phyloP scores from a whole-genome alignment of 2,113 vertebrate species.

The Atractosteus spatula region DNA sequence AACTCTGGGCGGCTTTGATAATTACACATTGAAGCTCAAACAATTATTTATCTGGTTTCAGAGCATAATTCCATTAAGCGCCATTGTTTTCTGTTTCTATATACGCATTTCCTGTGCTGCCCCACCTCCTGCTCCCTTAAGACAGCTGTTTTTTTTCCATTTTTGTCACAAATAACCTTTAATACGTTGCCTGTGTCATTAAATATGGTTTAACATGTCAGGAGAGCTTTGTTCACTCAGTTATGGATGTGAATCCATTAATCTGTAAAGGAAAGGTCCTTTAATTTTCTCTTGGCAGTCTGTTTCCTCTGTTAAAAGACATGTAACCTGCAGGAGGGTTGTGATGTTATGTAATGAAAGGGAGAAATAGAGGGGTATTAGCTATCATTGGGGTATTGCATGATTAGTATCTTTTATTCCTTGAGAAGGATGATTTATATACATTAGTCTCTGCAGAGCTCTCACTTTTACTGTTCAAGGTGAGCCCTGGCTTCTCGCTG shows the following conservation, averaged over 20 bases:
- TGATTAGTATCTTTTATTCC: too few species aligned
- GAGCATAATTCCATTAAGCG: constrained; percentile 4
- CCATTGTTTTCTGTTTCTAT: constrained; percentile 25
- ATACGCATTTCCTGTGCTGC: constrained; percentile 11
- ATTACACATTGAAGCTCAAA: neutral
- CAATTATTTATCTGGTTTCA: constrained; percentile 12
- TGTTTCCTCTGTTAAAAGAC: neutral
- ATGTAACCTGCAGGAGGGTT: too few species aligned
- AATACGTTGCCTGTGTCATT: neutral
- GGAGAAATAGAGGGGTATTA: too few species aligned
- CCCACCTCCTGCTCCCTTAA: constrained; percentile 3
- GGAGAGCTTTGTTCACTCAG: neutral
- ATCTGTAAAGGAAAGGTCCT: neutral
- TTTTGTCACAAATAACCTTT: neutral
- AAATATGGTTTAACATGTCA: neutral
- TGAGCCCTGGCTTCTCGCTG: too few species aligned
- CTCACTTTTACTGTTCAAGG: too few species aligned
- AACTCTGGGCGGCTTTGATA: constrained; percentile 6
- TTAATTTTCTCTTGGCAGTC: neutral
- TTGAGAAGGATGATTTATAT: too few species aligned
- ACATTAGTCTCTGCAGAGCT: too few species aligned
- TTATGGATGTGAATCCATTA: neutral
- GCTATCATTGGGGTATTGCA: too few species aligned
- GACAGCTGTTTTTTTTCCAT: neutral
- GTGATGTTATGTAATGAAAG: too few species aligned